Conservation (phyloP, 2,797 vertebrate genomes). For the Coracias cyanogaster region DNA sequence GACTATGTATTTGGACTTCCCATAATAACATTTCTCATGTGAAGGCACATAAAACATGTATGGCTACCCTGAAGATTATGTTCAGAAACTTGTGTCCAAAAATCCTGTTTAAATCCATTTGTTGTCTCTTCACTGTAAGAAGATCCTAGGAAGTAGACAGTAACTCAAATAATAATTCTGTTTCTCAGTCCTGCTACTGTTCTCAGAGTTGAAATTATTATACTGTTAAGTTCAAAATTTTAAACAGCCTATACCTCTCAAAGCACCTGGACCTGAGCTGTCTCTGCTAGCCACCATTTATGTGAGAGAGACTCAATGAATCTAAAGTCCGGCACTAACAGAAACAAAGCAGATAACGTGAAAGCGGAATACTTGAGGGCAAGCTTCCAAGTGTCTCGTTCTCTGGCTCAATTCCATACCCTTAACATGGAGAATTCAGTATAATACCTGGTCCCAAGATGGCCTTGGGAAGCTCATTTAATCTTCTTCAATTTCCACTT, state of each 20-base stretch:
- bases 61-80: not conserved
- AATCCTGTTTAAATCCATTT: not conserved
- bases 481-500: not conserved
- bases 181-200: not conserved
- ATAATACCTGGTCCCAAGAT: not conserved
- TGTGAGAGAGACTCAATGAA: not conserved
- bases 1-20: not conserved
- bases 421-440: not conserved
- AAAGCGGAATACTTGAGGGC: not conserved
- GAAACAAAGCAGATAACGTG: not conserved
- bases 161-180: not conserved
- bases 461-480: not conserved
- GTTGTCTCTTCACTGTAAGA: not conserved
- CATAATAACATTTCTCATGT: rapidly evolving
- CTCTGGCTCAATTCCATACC: not conserved
- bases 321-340: not conserved
- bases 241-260: not conserved
- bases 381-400: not conserved
- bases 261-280: not conserved
- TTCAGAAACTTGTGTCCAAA: not conserved
- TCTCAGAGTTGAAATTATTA: not conserved
- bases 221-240: not conserved
- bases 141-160: not conserved
- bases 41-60: not conserved
- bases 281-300: not conserved